phyloP scores from a whole-genome alignment of 2,797 vertebrate species.

The Neosalanx taihuensis region DNA sequence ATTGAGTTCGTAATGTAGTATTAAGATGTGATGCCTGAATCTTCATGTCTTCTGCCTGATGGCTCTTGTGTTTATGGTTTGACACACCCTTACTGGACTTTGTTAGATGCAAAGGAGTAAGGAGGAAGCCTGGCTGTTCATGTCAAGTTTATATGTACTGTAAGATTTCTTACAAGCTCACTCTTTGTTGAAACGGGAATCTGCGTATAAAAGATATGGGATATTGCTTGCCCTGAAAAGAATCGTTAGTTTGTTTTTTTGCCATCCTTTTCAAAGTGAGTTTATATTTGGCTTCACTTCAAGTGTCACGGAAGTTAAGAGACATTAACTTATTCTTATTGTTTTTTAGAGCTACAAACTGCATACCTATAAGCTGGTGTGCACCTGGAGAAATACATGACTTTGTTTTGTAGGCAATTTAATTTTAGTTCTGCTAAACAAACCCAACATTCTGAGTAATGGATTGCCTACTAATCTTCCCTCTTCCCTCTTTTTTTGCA shows the following conservation, averaged over 20 bases:
- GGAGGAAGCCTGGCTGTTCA: conserved; percentile 28
- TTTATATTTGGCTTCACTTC: conserved; percentile 19
- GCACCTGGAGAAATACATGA: background rate
- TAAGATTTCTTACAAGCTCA: conserved; percentile 53
- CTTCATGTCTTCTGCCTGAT: background rate
- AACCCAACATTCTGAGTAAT: background rate
- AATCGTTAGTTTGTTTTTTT: background rate
- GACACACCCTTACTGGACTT: conserved; percentile 1
- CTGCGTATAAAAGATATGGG: conserved; percentile 16
- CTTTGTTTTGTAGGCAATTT: too few species aligned
- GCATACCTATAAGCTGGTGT: background rate
- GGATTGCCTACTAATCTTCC: background rate
- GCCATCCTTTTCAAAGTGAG: conserved; percentile 28
- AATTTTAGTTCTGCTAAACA: background rate
- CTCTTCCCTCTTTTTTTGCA: conserved; percentile 36
- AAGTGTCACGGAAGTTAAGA: background rate
- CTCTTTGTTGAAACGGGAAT: conserved; percentile 35
- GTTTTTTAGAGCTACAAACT: background rate
- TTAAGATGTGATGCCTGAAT: background rate
- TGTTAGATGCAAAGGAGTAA: conserved; percentile 32
- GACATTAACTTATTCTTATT: conserved; percentile 4
- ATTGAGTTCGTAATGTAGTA: background rate
- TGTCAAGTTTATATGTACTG: conserved; percentile 51
- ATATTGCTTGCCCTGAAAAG: background rate
- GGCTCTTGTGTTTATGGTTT: background rate